These are phyloP conservation scores for Aelia acuminata DNA, from an alignment of 2,888 invertebrate species.

Conservation along the genomic window DNA sequence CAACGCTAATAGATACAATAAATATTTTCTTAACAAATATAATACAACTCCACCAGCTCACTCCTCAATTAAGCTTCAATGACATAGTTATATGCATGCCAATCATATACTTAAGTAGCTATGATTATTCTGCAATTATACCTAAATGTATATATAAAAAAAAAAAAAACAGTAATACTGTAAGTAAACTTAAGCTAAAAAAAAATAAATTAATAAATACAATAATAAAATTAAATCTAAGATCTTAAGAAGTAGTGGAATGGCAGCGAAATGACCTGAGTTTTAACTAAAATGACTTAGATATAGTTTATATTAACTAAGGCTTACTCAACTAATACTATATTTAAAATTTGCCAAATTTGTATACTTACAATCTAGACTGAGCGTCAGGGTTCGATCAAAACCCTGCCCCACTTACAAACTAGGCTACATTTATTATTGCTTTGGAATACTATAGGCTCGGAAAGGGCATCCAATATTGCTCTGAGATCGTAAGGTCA, in stretches of 20 bases:
- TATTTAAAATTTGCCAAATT: slow-evolving; percentile 36
- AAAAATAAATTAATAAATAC: not conserved
- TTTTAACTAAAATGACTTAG: slow-evolving; percentile 8
- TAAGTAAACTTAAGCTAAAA: slow-evolving; percentile 12
- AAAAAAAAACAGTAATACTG: not conserved
- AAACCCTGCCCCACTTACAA: slow-evolving; percentile 55
- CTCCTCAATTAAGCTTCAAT: slow-evolving; percentile 54
- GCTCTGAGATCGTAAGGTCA: slow-evolving; percentile 41
- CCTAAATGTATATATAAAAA: not conserved
- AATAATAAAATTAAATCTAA: not conserved
- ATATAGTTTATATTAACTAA: slow-evolving; percentile 58
- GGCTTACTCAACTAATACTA: slow-evolving; percentile 50
- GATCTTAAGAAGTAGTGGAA: not conserved
- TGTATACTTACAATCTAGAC: not conserved
- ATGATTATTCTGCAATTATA: not conserved
- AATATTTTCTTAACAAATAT: slow-evolving; percentile 48
- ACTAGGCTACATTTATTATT: slow-evolving; percentile 64
- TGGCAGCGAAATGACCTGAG: slow-evolving; percentile 8
- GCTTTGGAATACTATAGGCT: slow-evolving; percentile 65
- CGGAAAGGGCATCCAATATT: slow-evolving; percentile 56
- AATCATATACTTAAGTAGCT: slow-evolving; percentile 53
- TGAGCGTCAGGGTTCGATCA: not conserved
- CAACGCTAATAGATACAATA: slow-evolving; percentile 59
- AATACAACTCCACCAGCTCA: slow-evolving; percentile 57
- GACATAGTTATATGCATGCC: slow-evolving; percentile 57